phyloP scores from a whole-genome alignment of 2,113 vertebrate genomes.

The Suncus etruscus region DNA sequence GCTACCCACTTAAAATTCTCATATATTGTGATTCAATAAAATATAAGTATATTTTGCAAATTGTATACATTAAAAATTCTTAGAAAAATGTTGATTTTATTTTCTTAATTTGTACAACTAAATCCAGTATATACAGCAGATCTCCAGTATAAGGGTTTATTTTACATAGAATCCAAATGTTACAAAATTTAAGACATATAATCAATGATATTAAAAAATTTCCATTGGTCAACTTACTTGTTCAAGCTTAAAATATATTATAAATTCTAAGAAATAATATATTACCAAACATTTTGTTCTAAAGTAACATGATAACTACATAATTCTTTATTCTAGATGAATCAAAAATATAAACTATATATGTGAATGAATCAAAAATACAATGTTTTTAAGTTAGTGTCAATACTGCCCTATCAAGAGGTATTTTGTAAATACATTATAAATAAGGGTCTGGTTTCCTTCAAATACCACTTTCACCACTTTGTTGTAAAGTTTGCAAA shows the following conservation, averaged over 20 bases:
- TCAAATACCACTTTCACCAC: slow-evolving; percentile 13
- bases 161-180: slow-evolving; percentile 31
- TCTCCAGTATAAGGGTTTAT: slow-evolving; percentile 38
- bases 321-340: not conserved
- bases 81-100: slow-evolving; percentile 53
- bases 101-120: slow-evolving; percentile 50
- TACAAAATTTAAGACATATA: slow-evolving; percentile 33
- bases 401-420: not conserved
- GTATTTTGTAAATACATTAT: slow-evolving; percentile 49
- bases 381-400: slow-evolving; percentile 49
- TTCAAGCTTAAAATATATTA: slow-evolving; percentile 44
- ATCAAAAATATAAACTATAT: slow-evolving; percentile 45
- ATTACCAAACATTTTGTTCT: slow-evolving; percentile 47
- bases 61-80: slow-evolving; percentile 43
- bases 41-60: slow-evolving; percentile 22
- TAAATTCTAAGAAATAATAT: slow-evolving; percentile 49
- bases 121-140: slow-evolving; percentile 5
- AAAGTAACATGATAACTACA: not conserved
- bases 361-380: slow-evolving; percentile 8
- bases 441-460: slow-evolving; percentile 21
- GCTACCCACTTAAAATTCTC: slow-evolving; percentile 36
- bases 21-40: slow-evolving; percentile 61
- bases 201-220: slow-evolving; percentile 63
- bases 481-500: slow-evolving; percentile 51
- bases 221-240: slow-evolving; percentile 4